Evolutionary conservation across 2,797 vertebrate genomes (phyloP).

Genomic region (Myripristis murdjan): DNA sequence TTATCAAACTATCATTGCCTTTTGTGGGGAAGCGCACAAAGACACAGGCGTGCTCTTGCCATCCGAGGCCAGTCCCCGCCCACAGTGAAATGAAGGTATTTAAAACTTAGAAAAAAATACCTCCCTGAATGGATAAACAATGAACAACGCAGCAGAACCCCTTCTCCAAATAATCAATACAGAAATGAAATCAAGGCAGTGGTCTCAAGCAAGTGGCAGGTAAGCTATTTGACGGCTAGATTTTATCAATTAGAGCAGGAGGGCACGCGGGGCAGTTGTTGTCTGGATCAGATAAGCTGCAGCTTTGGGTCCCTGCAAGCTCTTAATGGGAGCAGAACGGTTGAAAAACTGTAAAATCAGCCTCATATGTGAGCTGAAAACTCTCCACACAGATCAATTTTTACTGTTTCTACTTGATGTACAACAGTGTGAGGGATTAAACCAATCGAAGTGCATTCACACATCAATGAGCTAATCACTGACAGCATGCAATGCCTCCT

Average conservation of each 20-base stretch:
- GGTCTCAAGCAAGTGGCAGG: constrained; percentile 41
- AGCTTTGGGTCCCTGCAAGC: constrained; percentile 40
- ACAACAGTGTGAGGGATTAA: not conserved
- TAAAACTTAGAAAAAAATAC: constrained; percentile 19
- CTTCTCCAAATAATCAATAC: constrained; percentile 45
- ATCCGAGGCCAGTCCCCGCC: constrained; percentile 18
- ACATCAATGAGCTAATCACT: constrained; percentile 5
- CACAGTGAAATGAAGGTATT: constrained; percentile 21
- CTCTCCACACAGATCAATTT: constrained; percentile 27
- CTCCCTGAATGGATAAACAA: constrained; percentile 15
- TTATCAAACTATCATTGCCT: constrained; percentile 78
- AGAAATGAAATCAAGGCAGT: constrained; percentile 33
- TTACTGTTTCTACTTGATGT: constrained; percentile 11
- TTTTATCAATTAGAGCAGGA: constrained; percentile 1
- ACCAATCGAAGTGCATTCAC: not conserved
- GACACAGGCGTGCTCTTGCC: constrained; percentile 53
- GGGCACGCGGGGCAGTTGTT: constrained; percentile 33
- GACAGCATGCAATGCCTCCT: not conserved
- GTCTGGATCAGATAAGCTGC: constrained; percentile 82
- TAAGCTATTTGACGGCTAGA: constrained; percentile 28
- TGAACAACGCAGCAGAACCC: constrained; percentile 11
- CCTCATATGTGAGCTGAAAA: constrained; percentile 22
- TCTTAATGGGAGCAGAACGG: constrained; percentile 53
- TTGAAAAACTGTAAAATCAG: constrained; percentile 35
- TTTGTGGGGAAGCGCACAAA: constrained; percentile 73